Conservation (phyloP, 1,140 invertebrate genomes). For the Magallana angulata region DNA sequence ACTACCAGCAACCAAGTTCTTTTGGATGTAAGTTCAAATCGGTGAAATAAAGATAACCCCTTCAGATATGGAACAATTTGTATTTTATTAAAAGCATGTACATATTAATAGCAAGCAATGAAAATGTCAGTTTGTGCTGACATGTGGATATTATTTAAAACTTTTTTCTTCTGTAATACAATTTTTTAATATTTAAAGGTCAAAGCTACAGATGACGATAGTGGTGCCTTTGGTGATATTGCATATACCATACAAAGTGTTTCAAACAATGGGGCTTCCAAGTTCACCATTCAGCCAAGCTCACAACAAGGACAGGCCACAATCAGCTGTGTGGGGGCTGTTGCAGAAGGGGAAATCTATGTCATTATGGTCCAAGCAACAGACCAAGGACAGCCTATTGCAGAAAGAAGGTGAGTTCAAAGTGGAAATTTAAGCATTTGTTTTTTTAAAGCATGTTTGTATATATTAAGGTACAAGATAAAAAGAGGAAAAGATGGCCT, state of each 20-base stretch:
- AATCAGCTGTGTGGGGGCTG: slow-evolving; percentile 52
- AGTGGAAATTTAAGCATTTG: too few relatives aligned
- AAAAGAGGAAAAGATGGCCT: too few relatives aligned
- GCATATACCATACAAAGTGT: slow-evolving; percentile 61
- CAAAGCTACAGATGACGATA: slow-evolving; percentile 65
- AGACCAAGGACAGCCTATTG: slow-evolving; percentile 52
- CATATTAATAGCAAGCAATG: neutral
- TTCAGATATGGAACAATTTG: neutral
- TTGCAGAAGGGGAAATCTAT: slow-evolving; percentile 58
- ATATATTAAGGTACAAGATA: too few relatives aligned
- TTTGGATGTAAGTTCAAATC: slow-evolving; percentile 48
- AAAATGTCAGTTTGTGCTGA: neutral
- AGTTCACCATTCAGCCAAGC: slow-evolving; percentile 52
- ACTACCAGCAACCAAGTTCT: slow-evolving; percentile 41
- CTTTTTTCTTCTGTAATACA: neutral
- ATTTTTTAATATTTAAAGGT: slow-evolving; percentile 54
- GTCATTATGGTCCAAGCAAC: slow-evolving; percentile 57
- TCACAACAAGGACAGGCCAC: slow-evolving; percentile 43
- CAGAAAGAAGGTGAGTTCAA: slow-evolving; percentile 36
- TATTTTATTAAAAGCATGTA: too few relatives aligned
- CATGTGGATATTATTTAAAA: too few relatives aligned
- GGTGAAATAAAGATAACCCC: neutral
- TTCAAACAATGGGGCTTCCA: slow-evolving; percentile 54
- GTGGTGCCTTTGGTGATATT: slow-evolving; percentile 55
- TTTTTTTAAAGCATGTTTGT: too few relatives aligned